Conservation (phyloP, 2,888 invertebrate genomes). For the Bombylius discolor region DNA sequence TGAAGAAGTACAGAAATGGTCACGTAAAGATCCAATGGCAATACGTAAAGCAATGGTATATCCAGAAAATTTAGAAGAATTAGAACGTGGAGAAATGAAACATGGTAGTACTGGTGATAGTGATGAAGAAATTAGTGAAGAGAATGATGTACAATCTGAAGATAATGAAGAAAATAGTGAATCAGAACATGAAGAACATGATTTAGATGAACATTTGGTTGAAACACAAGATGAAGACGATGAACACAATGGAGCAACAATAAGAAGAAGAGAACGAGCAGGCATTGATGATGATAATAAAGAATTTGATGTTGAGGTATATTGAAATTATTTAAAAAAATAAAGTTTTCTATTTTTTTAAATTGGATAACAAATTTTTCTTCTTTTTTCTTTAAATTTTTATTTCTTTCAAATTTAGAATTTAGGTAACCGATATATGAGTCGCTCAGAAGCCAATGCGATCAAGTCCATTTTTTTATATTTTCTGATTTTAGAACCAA, state of each 20-base stretch:
- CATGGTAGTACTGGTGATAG: constrained; percentile 52
- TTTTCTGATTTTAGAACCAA: too few species aligned
- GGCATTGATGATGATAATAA: constrained; percentile 29
- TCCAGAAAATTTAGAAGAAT: constrained; percentile 71
- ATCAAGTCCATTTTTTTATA: too few species aligned
- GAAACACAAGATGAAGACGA: constrained; percentile 37
- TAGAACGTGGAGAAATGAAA: constrained; percentile 82
- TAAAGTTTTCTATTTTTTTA: not conserved
- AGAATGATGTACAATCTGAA: constrained; percentile 34
- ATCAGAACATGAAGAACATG: constrained; percentile 43
- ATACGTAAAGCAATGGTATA: constrained; percentile 89
- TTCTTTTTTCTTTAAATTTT: too few species aligned
- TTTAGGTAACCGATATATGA: too few species aligned
- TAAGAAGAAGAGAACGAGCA: not conserved
- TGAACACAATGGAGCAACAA: constrained; percentile 1
- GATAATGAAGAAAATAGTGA: constrained; percentile 39
- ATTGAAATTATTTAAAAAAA: not conserved
- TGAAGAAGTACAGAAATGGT: constrained; percentile 96
- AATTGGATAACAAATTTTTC: too few species aligned
- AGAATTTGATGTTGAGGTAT: constrained; percentile 49
- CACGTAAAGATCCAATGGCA: constrained; percentile 84
- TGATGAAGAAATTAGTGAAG: constrained; percentile 50
- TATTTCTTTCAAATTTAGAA: too few species aligned
- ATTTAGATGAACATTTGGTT: constrained; percentile 40
- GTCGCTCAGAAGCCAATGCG: too few species aligned